These are phyloP conservation scores for Mesorhabditis spiculigera DNA, from an alignment of 2,888 invertebrate genomes.

Conservation along the genomic window DNA sequence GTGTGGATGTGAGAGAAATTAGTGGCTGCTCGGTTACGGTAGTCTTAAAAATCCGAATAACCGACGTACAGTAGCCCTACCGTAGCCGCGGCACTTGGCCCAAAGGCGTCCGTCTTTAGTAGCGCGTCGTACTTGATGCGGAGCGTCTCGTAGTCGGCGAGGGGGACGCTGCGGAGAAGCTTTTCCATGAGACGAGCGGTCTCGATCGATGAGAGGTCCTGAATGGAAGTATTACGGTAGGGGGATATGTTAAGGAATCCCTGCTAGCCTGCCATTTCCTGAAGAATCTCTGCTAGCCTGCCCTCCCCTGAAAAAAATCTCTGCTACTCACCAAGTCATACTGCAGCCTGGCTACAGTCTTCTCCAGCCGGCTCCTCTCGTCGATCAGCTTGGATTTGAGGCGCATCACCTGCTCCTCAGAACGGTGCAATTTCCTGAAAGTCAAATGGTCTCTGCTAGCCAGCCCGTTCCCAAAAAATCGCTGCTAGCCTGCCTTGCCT, in stretches of 20 bases:
- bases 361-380: constrained; percentile 6
- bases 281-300: too few species aligned
- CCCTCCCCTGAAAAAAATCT: neutral
- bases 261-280: too few species aligned
- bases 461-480: too few species aligned
- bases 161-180: constrained; percentile 41
- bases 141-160: constrained; percentile 35
- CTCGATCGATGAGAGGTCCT: constrained; percentile 41
- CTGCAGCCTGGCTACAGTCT: constrained; percentile 15
- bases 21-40: neutral
- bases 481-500: neutral
- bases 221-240: constrained; percentile 5
- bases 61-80: neutral
- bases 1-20: neutral
- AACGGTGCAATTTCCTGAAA: neutral
- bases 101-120: constrained; percentile 20
- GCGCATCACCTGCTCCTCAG: constrained; percentile 10
- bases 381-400: constrained; percentile 8
- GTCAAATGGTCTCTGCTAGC: neutral
- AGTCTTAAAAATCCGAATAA: neutral
- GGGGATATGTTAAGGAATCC: too few species aligned
- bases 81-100: neutral
- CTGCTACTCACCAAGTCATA: constrained; percentile 13
- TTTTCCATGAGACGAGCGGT: constrained; percentile 45
- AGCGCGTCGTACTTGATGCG: constrained; percentile 31